phyloP scores from a whole-genome alignment of 1,140 invertebrate species.

The Meteorus sp. region DNA sequence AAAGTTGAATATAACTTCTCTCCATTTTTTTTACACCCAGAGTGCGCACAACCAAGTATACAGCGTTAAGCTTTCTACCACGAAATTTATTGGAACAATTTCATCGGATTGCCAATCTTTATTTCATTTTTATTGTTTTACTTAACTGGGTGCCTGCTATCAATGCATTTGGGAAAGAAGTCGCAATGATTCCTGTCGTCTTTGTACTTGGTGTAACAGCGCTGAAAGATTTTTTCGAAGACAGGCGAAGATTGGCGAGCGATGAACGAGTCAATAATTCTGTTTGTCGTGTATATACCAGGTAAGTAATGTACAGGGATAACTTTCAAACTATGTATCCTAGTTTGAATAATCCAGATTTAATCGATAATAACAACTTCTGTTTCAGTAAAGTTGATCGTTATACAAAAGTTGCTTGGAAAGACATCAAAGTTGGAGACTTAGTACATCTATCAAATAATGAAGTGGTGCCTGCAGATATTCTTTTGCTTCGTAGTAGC shows the following conservation, averaged over 20 bases:
- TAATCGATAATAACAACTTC: too few relatives aligned
- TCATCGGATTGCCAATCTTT: conserved; percentile 95
- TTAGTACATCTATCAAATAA: conserved; percentile 95
- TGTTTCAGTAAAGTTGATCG: conserved; percentile 73
- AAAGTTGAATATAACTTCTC: conserved; percentile 1
- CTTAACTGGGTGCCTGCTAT: conserved; percentile 93
- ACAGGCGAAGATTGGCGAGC: conserved; percentile 83
- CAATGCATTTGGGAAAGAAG: conserved; percentile 94
- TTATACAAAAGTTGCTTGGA: conserved; percentile 87
- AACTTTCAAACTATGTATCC: background rate
- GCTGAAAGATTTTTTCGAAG: conserved; percentile 96
- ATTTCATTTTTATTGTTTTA: conserved; percentile 96
- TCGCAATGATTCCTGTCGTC: conserved; percentile 91
- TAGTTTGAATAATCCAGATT: background rate
- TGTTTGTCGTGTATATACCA: conserved; percentile 86
- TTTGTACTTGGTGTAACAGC: conserved; percentile 97
- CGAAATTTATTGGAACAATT: conserved; percentile 98
- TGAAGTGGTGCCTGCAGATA: conserved; percentile 95
- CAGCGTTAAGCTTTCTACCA: conserved; percentile 89
- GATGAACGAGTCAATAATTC: conserved; percentile 94
- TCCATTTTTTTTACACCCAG: conserved; percentile 45
- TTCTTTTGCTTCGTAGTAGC: conserved; percentile 85
- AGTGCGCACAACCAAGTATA: conserved; percentile 96
- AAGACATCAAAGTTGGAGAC: conserved; percentile 90
- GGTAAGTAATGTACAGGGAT: conserved; percentile 64